Percentiles rank a stretch among this genome's conserved stretches.
Conservation (phyloP, 2,888 invertebrate species). For the Germaria angustata region DNA sequence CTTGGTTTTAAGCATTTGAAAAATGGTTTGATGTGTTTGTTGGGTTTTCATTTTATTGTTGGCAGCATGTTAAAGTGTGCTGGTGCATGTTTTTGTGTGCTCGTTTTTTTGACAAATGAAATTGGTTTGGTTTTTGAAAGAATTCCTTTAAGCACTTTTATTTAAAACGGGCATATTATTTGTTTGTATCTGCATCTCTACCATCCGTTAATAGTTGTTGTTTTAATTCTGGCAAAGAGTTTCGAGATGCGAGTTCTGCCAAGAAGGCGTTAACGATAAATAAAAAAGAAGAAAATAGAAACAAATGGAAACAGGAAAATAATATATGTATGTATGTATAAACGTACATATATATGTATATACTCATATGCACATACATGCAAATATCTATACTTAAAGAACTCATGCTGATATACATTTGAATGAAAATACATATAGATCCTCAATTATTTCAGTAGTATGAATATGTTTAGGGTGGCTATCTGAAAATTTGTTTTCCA, state of each 20-base stretch:
- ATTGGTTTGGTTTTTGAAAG: slow-evolving; percentile 65
- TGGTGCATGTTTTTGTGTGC: slow-evolving; percentile 15
- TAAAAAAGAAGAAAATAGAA: slow-evolving; percentile 18
- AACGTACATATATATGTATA: no score
- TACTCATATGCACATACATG: no score
- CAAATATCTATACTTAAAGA: no score
- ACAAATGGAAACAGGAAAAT: slow-evolving; percentile 8
- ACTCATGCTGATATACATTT: slow-evolving; percentile 29
- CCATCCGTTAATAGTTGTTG: slow-evolving; percentile 29
- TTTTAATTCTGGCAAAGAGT: slow-evolving; percentile 43
- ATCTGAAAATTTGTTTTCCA: no score
- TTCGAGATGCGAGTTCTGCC: slow-evolving; percentile 44
- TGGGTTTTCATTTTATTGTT: not conserved
- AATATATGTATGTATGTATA: not conserved
- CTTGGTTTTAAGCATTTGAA: no score
- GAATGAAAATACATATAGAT: slow-evolving; percentile 10
- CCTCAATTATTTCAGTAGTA: not conserved
- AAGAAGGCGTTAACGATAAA: slow-evolving; percentile 65
- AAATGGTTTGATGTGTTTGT: no score
- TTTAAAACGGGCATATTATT: slow-evolving; percentile 16
- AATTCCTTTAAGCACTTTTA: slow-evolving; percentile 54
- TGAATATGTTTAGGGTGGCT: no score
- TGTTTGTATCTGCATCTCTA: slow-evolving; percentile 18
- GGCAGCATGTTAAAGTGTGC: slow-evolving; percentile 7
- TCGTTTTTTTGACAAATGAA: slow-evolving; percentile 65